Evolutionary conservation across 2,888 invertebrate species (phyloP), one percentile per base, ranked within the genome.

Genomic region (Halictus quadricinctus): DNA sequence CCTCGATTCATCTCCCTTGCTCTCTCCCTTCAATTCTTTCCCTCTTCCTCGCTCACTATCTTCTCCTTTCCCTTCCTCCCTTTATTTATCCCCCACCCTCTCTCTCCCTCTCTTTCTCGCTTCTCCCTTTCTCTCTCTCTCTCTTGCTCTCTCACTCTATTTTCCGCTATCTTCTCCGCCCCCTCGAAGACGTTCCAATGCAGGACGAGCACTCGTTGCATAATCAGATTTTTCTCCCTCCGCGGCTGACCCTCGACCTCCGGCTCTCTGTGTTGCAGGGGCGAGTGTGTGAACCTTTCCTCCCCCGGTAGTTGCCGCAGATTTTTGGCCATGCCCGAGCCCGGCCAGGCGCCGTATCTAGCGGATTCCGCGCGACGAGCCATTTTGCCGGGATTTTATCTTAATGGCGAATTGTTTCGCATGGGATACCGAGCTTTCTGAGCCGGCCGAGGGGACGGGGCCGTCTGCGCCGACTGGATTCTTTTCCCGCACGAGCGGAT

Each of bases 181-280:
- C 85, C 60, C 79, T 83, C 75, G 77, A 76, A 88, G 83, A 87
- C 79, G 82, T 72, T 77, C 79, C 85, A 73, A 69, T 54, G 80
- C 87, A 79, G 84, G 83, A 88, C 84, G 87, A 84, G 81, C 87
- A 79, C 81, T 81, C 81, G 86, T 90, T 90, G 89, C 90, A 85
- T 90, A 90, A 90, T 89, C 90, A 79, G 80, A 89, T 82, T 90
- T 90, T 88, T 89, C 88, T 76, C 80, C 85, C 76, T 25, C 43
- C 80, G 46, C 81, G 43, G 83, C 74, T 85, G 90, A 90, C 87
- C 87, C 81, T 78, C 76, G 83, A 82, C 87, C 90, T 66, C 70
- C 41, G 43, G 78, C 83, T 80, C 72, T 79, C 80, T 80, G 43
- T 76, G 75, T 78, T 76, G 72, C 82, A 79, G 72, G 79, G 85